Conservation (phyloP, 92 coral and sea anemone species). For the Blastomussa wellsi region DNA sequence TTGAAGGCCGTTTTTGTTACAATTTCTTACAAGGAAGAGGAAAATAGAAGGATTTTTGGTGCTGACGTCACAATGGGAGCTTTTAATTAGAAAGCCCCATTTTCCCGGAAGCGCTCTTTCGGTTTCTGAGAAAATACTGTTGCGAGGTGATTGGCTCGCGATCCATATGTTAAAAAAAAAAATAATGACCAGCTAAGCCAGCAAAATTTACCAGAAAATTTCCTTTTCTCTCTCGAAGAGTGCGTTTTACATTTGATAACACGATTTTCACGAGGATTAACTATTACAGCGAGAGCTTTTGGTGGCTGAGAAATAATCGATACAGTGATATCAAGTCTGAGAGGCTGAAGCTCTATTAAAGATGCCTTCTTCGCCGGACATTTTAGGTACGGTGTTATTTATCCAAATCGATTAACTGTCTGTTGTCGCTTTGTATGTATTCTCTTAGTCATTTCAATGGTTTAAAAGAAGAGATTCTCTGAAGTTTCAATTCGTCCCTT, state of each 20-base stretch:
- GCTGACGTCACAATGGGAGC: neutral
- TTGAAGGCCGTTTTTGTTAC: too few species aligned
- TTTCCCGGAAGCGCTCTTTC: conserved; percentile 25
- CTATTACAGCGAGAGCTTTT: neutral
- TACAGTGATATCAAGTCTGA: neutral
- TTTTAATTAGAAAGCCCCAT: neutral
- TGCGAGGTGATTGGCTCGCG: conserved; percentile 15
- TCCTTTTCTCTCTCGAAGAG: neutral
- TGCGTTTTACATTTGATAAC: neutral
- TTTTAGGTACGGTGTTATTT: neutral
- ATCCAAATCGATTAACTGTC: neutral
- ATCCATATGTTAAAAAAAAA: neutral
- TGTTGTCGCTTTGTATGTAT: neutral
- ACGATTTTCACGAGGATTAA: neutral
- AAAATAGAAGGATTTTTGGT: too few species aligned
- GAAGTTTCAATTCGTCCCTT: neutral
- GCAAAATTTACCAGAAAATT: neutral
- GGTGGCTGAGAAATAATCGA: neutral
- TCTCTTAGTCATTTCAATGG: neutral
- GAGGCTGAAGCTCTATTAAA: neutral
- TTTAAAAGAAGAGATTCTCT: neutral
- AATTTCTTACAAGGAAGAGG: too few species aligned
- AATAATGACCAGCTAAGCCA: neutral
- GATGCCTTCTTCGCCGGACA: neutral
- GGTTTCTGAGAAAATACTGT: conserved; percentile 11